Evolutionary conservation across 2,113 vertebrate species (phyloP), one percentile per base, ranked within the genome.

Genomic region (Brienomyrus brachyistius): DNA sequence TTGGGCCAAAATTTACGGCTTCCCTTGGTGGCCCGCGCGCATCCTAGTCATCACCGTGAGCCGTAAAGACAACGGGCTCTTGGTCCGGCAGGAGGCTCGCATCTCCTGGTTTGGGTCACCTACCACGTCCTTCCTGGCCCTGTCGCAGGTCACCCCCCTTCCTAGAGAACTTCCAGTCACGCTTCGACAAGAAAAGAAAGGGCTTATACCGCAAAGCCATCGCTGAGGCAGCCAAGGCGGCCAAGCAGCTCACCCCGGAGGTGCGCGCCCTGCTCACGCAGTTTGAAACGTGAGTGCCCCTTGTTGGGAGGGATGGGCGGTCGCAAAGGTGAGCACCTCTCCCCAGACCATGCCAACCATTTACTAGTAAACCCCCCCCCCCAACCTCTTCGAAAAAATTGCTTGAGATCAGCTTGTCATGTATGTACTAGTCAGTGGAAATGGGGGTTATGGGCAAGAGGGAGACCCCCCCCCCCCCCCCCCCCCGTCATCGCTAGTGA

Each of bases 51-150:
- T 99, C 92, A 98, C 97, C 23, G 96, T 99, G 94, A 97, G 98
- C 92, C 97, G 97, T 23, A 97, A 97, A 93, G 97, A 98, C 95
- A 98, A 95, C 0, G 98, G 97, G 91, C 96, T 98, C 90, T 95
- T 98, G 90, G 97, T 97, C 90, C 96, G 96, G 90, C 98, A 99
- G 97, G 98, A 99, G 95, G 98, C 98, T 40, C 95, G 98, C 0
- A 98, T 99, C 90, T 97, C 98, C 0, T 99, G 98, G 98, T 99
- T 99, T 8, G 98, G 98, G 91, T 99, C 98, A n/a, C 97, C 98
- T 82, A 99, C 98, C 92, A 99, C 98, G 62, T 99, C 98, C 94
- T 98, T 98, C 93, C 97, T 99, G 94, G 96, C 97, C 90, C 97
- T 99, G 92, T 94, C 96, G 52, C 98, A 99, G 93, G 97, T 99